Evolutionary conservation across 2,888 invertebrate species (phyloP).

Genomic region (Abrostola triplasia): DNA sequence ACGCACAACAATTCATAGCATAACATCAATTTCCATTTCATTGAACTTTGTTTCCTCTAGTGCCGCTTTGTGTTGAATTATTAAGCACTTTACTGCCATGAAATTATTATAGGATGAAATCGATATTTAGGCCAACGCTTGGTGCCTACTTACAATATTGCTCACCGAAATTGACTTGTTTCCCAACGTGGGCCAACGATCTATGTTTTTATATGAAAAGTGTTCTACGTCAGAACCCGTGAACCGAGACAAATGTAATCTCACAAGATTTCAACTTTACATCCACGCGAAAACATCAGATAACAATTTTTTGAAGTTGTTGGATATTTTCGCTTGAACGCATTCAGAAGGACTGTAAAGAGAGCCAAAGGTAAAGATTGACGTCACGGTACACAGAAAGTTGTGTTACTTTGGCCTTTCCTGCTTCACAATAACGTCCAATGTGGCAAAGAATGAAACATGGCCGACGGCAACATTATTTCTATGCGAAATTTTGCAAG

Average conservation of each 20-base stretch:
- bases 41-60: conserved; percentile 30
- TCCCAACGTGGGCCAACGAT: conserved; percentile 20
- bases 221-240: conserved; percentile 35
- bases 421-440: conserved; percentile 61
- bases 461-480: conserved; percentile 63
- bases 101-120: conserved; percentile 26
- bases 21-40: conserved; percentile 40
- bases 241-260: conserved; percentile 49
- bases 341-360: conserved; percentile 68
- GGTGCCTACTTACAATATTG: conserved; percentile 17
- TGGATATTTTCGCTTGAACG: conserved; percentile 70
- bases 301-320: conserved; percentile 69
- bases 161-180: conserved; percentile 17
- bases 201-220: conserved; percentile 40
- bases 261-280: conserved; percentile 58
- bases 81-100: conserved; percentile 28
- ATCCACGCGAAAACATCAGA: conserved; percentile 64
- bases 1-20: conserved; percentile 26
- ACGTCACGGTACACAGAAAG: conserved; percentile 55
- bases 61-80: conserved; percentile 29
- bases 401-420: conserved; percentile 65
- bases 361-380: conserved; percentile 64
- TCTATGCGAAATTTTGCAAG: conserved; percentile 66
- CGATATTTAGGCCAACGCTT: conserved; percentile 19
- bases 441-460: conserved; percentile 57